Conservation (phyloP, 2,888 invertebrate species). For the Tiliacea aurago region DNA sequence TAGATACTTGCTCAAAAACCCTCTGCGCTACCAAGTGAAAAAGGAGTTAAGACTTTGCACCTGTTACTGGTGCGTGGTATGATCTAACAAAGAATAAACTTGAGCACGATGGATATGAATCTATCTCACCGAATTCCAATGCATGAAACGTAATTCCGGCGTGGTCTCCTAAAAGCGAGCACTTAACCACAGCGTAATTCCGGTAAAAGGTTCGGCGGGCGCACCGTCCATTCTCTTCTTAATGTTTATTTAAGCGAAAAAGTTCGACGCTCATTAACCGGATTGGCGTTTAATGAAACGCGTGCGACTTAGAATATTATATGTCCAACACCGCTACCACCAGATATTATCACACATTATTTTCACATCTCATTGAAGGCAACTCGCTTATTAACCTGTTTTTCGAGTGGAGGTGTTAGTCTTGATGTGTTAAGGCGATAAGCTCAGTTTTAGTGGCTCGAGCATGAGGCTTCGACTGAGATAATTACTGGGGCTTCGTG, state of each 20-base stretch:
- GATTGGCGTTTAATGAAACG: slow-evolving; percentile 86
- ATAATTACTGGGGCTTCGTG: slow-evolving; percentile 60
- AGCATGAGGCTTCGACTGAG: slow-evolving; percentile 55
- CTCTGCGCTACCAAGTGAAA: not conserved
- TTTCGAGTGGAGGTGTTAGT: slow-evolving; percentile 80
- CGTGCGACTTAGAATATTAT: slow-evolving; percentile 79
- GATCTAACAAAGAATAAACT: slow-evolving; percentile 6
- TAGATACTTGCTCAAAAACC: too few species aligned
- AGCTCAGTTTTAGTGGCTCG: slow-evolving; percentile 76
- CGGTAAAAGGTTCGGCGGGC: slow-evolving; percentile 84
- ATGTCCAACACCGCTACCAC: slow-evolving; percentile 67
- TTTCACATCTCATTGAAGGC: slow-evolving; percentile 83
- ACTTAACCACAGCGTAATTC: slow-evolving; percentile 86
- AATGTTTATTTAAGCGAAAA: slow-evolving; percentile 89
- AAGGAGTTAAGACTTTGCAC: not conserved
- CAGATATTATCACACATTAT: slow-evolving; percentile 85
- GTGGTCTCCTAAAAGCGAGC: slow-evolving; percentile 79
- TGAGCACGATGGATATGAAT: slow-evolving; percentile 6
- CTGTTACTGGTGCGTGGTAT: not conserved
- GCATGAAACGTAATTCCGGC: slow-evolving; percentile 74
- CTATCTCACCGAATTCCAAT: slow-evolving; percentile 42
- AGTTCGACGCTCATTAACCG: slow-evolving; percentile 85
- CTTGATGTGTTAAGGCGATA: slow-evolving; percentile 78
- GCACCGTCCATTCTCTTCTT: slow-evolving; percentile 83
- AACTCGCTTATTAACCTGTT: slow-evolving; percentile 81